Conservation (phyloP, 2,113 vertebrate genomes). For the Rhombomys opimus region DNA sequence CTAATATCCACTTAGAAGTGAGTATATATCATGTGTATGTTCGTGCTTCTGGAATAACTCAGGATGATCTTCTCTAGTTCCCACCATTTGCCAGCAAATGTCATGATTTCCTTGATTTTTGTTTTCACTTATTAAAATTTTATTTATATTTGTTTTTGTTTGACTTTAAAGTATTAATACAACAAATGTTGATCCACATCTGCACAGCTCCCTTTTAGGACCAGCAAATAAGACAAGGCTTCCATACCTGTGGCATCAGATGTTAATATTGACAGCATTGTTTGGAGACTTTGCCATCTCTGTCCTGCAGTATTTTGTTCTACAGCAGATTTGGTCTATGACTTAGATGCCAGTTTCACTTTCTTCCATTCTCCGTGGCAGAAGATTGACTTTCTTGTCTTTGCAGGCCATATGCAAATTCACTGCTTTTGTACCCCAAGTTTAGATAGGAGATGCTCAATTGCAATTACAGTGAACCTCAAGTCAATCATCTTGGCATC, state of each 20-base stretch:
- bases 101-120: too few species aligned
- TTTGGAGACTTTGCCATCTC: conserved; percentile 81
- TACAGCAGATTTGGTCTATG: conserved; percentile 93
- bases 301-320: conserved; percentile 89
- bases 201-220: conserved; percentile 93
- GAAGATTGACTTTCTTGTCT: conserved; percentile 59
- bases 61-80: too few species aligned
- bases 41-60: too few species aligned
- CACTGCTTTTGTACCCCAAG: not conserved
- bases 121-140: too few species aligned
- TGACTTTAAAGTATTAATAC: conserved; percentile 94
- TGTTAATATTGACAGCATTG: conserved; percentile 93
- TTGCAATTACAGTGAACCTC: not conserved
- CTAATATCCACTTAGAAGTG: too few species aligned
- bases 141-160: conserved; percentile 78
- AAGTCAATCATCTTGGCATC: not conserved
- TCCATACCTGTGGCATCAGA: conserved; percentile 91
- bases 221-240: conserved; percentile 97
- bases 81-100: too few species aligned
- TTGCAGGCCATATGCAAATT: not conserved
- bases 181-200: conserved; percentile 92
- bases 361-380: conserved; percentile 77
- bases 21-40: too few species aligned
- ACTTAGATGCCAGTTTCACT: conserved; percentile 85
- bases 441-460: not conserved